Base-by-base conservation (phyloP, 2,888 invertebrate species). In the Bedellia somnulentella region DNA sequence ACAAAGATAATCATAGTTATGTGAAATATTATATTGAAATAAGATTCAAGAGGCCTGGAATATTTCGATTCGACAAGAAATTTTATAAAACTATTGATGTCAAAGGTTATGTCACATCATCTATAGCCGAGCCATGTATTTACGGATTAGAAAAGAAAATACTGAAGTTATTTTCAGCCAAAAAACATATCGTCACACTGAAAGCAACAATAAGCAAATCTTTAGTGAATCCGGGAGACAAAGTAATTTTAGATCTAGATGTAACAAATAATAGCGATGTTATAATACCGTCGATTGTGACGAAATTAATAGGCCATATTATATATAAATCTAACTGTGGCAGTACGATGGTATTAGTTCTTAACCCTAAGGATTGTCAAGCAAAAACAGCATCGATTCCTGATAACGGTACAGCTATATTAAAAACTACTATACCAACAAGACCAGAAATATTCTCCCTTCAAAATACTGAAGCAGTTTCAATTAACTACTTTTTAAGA, bases 401-500 rank as follows among this genome's bases (percentile, higher is more conserved):
- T 5, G 18, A 27, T 12, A 11, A 3, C 3, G 13, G 17, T 8
- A 17, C 16, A 27, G 17, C 27, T 8, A 13, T 18, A 4, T 14
- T 27, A 4, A 12, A 8, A 2, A 6, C 17, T 27, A 2, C 8
- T 4, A 9, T 27, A 11, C 17, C 16, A 27, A 27, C 14, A 10
- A 10, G 12, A 2, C 8, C 9, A 1, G 36, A 35, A 15, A 21
- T 47, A 11, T 44, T 43, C 16, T 41, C 47, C 4, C 38, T 52
- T 26, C 46, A 47, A 21, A 14, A 49, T 29, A 34, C 45, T 1
- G 43, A 37, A 9, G 35, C 50, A 12, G 33, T 51, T 3, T 24
- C 8, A 3, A 38, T 40, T 11, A 37, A 43, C 3, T 53, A 42
- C 14, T 36, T 29, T 26, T 29, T 52, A 1, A 42, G 30, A 34